Evolutionary conservation across 2,797 vertebrate genomes (phyloP), one percentile per base, ranked within the genome.

Genomic region (Anas georgica): DNA sequence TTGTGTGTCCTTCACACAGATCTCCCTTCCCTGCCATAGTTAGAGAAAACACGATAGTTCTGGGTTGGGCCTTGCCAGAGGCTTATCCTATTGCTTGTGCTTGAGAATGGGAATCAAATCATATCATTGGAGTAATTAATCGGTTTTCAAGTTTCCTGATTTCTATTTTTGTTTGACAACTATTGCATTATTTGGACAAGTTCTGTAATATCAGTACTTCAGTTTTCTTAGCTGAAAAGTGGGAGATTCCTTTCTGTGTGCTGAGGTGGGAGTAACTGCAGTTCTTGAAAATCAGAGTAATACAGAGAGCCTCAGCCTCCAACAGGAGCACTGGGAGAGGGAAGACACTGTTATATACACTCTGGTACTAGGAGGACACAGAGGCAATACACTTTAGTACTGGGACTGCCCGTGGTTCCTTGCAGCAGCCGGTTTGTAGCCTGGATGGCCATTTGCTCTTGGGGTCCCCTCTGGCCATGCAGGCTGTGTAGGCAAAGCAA

Each of bases 51-150:
- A n/a, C 1, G 0, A 81, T 69, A 21, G 8, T 73, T 95, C 37
- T 78, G 28, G 69, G 39, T 43, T 83, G 77, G 80, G 79, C 91
- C 63, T 95, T 96, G 91, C 91, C 85, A 48, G 70, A 73, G 87
- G 86, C 79, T 73, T 91, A 56, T 95, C 82, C 59, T 58, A 64
- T 91, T 91, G 55, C 66, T 72, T 73, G 28, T 63, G 35, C 72
- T 89, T 73, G 59, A 41, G 73, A 85, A 56, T 90, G 55, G 52
- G 54, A 83, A n/a, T 86, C 31, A 92, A 43, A 76, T 92, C 7
- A 0, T 92, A 29, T 83, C 72, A 35, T 89, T 94, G 90, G 68
- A 91, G 72, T 85, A 95, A 94, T 92, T 64, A 95, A 75, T 82
- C 79, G 69, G 68, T 90, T 93, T 88, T 93, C 62, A 91, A 85